phyloP scores from a whole-genome alignment of 2,797 vertebrate genomes.

The Catharus ustulatus region DNA sequence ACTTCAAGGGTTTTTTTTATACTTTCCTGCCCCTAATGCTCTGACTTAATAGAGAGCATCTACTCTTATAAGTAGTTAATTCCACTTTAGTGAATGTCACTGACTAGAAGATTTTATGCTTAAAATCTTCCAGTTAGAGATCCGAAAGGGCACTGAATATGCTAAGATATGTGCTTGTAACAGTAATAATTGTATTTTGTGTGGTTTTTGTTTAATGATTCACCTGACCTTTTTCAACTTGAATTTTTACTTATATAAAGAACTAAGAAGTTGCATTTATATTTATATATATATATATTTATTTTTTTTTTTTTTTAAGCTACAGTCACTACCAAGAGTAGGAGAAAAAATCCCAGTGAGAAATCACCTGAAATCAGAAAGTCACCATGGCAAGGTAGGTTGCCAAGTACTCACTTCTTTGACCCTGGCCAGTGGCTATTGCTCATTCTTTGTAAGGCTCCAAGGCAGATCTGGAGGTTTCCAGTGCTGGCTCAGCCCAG shows the following conservation, averaged over 20 bases:
- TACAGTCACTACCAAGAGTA: background rate
- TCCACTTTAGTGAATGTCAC: background rate
- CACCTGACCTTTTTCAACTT: background rate
- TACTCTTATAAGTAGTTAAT: background rate
- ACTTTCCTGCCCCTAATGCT: background rate
- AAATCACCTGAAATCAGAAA: background rate
- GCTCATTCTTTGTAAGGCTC: background rate
- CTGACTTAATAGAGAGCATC: too few species aligned
- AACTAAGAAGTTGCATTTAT: background rate
- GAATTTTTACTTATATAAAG: background rate
- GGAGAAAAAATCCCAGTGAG: background rate
- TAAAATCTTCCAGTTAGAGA: background rate
- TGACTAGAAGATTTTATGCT: background rate
- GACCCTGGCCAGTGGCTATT: fast-evolving
- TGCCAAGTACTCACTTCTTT: background rate
- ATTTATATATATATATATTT: background rate
- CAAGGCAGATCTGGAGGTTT: background rate
- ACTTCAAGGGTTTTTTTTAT: background rate
- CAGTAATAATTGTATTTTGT: background rate
- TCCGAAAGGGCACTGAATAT: background rate
- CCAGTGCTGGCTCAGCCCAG: background rate
- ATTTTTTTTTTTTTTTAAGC: background rate
- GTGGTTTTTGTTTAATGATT: background rate
- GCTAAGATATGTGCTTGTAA: background rate
- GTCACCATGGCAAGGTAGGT: background rate